Base-by-base conservation (phyloP, 2,797 vertebrate genomes). In the Takifugu rubripes region DNA sequence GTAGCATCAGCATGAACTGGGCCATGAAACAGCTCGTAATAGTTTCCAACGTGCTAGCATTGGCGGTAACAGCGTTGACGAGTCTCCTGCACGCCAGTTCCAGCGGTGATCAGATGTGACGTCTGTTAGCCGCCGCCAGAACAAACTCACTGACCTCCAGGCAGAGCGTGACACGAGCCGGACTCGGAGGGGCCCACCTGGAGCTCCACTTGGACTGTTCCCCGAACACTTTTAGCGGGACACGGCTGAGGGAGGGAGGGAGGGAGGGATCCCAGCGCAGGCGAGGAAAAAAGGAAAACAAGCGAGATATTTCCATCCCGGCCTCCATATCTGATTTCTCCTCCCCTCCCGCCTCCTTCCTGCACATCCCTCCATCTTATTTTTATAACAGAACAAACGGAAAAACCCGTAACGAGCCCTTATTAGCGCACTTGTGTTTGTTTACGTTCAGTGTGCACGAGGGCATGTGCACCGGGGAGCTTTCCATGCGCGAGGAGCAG, bases 81-180 rank as follows among this genome's bases (percentile, higher is more conserved):
- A 21, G 21, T 21, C 21, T 21, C 21, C 21, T 21, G 21, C 21
- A 21, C 21, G 66, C 58, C 61, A 59, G 62, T 67, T 77, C 64
- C 61, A 3, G 25, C 70, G 78, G 68, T 77, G 79, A 78, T 85
- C 65, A 72, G 79, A 78, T 72, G 11, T 40, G 36, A 14, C 36
- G 36, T 40, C 36, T 12, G 31, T 33, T 33, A 33, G 31, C 31
- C 56, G 57, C 45, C 74, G 79, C 81, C 74, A 80, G 79, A 78
- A 69, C 56, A 84, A 87, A 88, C 79, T 69, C 82, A 24, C n/a
- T 81, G 82, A 84, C 86, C 84, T 70, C 0, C 60, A 68, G 67
- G 70, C 70, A 75, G 68, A 24, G 45, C 66, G 66, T 59, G 70
- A 62, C 66, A 44, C 17, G 56, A 58, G 56, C 2, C 2, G 62